phyloP scores from a whole-genome alignment of 2,888 invertebrate species.

The Tipula lateralis region DNA sequence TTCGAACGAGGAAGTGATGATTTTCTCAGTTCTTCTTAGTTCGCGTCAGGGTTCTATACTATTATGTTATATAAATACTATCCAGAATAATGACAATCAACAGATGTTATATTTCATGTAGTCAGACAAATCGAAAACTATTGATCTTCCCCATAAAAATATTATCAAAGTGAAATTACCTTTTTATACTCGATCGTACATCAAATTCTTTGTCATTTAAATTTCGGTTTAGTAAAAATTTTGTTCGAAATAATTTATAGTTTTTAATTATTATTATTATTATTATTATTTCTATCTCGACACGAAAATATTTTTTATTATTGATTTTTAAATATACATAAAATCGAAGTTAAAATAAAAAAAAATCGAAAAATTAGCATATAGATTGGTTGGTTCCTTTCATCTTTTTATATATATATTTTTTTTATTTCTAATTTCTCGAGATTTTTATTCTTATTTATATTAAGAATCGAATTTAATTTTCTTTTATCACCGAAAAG shows the following conservation, averaged over 20 bases:
- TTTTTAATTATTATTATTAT: not conserved
- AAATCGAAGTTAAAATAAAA: no score
- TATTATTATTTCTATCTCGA: not conserved
- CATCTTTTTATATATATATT: not conserved
- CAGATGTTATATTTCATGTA: not conserved
- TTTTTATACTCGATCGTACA: not conserved
- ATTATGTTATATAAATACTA: no score
- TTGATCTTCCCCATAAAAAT: not conserved
- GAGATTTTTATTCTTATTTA: constrained; percentile 1
- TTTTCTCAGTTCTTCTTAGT: no score
- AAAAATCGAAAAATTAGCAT: constrained; percentile 24
- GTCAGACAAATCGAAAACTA: not conserved
- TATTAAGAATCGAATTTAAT: constrained; percentile 24
- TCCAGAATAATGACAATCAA: not conserved
- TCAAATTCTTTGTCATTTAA: constrained; percentile 1
- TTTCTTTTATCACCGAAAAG: constrained; percentile 24
- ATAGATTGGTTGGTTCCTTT: constrained; percentile 24
- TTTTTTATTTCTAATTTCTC: constrained; percentile 1
- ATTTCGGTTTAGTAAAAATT: not conserved
- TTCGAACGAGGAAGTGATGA: no score
- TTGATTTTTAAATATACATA: constrained; percentile 11
- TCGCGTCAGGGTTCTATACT: no score
- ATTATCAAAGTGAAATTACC: not conserved
- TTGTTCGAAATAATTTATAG: not conserved
- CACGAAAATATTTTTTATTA: constrained; percentile 24